Evolutionary conservation across 37 sponge, comb jelly and placozoan species (phyloP).

Genomic region (Cladorhizidae sp.): DNA sequence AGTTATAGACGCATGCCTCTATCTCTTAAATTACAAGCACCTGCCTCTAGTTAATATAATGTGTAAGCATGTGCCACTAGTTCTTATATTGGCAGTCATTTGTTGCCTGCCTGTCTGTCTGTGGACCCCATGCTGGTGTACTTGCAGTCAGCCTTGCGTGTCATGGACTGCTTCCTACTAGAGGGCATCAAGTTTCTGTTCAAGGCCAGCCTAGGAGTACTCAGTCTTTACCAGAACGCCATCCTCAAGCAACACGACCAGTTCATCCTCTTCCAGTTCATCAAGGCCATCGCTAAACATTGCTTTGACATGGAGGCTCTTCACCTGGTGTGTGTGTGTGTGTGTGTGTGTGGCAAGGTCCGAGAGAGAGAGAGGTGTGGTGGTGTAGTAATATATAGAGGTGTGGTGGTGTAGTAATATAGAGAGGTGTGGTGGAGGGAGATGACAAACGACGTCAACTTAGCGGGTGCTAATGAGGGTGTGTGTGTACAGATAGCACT

Average conservation of each 20-base stretch:
- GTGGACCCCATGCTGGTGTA: too few relatives aligned
- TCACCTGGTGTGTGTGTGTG: slow-evolving; percentile 25
- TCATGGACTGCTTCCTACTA: slow-evolving; percentile 63
- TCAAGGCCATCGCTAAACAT: slow-evolving; percentile 63
- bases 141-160: slow-evolving; percentile 46
- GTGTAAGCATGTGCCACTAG: too few relatives aligned
- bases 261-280: slow-evolving; percentile 60
- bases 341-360: too few relatives aligned
- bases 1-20: too few relatives aligned
- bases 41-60: too few relatives aligned
- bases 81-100: background rate
- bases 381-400: background rate
- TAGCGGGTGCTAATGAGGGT: too few relatives aligned
- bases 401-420: background rate
- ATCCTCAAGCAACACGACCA: slow-evolving; percentile 55
- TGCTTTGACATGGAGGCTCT: slow-evolving; percentile 62
- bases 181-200: slow-evolving; percentile 70
- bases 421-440: background rate
- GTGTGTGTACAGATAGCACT: too few relatives aligned
- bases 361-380: too few relatives aligned
- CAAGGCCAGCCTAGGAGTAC: slow-evolving; percentile 34
- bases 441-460: too few relatives aligned
- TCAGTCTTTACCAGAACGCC: slow-evolving; percentile 35
- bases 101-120: background rate
- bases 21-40: too few relatives aligned